phyloP scores from a whole-genome alignment of 2,797 vertebrate species.

The Micromesistius poutassou region DNA sequence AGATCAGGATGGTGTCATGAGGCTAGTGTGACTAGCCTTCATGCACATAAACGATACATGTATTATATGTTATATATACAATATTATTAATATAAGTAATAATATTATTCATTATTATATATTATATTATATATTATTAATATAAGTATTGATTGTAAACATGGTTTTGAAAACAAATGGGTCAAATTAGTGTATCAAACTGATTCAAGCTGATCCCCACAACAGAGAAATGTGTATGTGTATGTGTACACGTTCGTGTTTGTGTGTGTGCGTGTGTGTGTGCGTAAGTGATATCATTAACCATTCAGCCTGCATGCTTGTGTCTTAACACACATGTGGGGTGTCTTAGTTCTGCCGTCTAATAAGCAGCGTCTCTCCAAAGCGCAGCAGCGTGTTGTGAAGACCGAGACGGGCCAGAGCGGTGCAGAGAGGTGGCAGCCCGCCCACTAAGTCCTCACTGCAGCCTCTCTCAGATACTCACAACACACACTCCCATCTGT shows the following conservation, averaged over 20 bases:
- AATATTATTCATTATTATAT: no score
- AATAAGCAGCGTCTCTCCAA: neutral
- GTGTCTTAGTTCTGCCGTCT: neutral
- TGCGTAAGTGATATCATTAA: neutral
- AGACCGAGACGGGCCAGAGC: neutral
- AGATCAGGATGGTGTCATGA: no score
- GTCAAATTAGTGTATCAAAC: no score
- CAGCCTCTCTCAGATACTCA: slow-evolving; percentile 8
- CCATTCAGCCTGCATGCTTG: neutral
- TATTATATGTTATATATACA: no score
- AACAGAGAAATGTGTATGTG: neutral
- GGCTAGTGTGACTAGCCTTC: neutral
- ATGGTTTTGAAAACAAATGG: no score
- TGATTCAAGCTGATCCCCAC: no score
- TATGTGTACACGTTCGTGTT: neutral
- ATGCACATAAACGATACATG: neutral
- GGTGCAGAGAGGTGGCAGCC: slow-evolving; percentile 19
- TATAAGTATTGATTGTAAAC: no score
- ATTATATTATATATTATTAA: no score
- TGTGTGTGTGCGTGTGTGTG: neutral
- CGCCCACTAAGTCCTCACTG: slow-evolving; percentile 23
- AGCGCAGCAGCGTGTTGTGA: neutral
- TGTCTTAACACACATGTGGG: neutral
- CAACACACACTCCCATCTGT: slow-evolving; percentile 37
- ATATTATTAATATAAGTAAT: no score